Base-by-base conservation (phyloP, 2,888 invertebrate species). In the Apotomis betuletana region DNA sequence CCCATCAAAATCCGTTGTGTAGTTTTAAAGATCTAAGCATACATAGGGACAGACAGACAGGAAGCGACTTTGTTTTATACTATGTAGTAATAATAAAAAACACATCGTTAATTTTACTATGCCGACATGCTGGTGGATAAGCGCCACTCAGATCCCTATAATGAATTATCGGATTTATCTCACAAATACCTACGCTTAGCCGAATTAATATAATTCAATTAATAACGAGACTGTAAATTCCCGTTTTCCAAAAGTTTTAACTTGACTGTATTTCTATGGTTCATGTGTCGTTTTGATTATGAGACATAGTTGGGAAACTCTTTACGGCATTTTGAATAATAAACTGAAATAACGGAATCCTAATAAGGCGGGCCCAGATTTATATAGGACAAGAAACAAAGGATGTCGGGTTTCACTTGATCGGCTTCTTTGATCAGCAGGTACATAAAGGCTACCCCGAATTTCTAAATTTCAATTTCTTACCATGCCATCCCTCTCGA, bases 281-380 rank as follows among this genome's bases (percentile, higher is more conserved):
- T 13, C 15, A 44, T 27, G 44, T 0, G 44, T 12, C 15, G 15
- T 44, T 64, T 44, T 44, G 4, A 10, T 3, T 49, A 12, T 9
- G 5, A 15, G 54, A 27, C 5, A 5, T 1, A 65, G 64, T 55
- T 64, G 15, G 8, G 15, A 15, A 15, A 62, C 46, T 57, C 57
- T 69, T 55, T 49, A 69, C 57, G 55, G 69, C 10, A 38, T 60
- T 69, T 61, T 61, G 68, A 55, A 55, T 69, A 62, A 62, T 62
- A n/a, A 69, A 55, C 46, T 13, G 55, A 38, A 57, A 58, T 58
- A 64, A 64, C 41, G 27, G 55, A 55, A 69, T 69, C 69, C 46
- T 61, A 69, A 61, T 69, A 69, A 62, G 69, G 62, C 57, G 46
- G 62, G 38, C n/a, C 38, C 15, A 15, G 49, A 8, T 57, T 69